These are phyloP conservation scores for Threskiornis aethiopicus DNA, from an alignment of 2,797 vertebrate species.

Conservation along the genomic window DNA sequence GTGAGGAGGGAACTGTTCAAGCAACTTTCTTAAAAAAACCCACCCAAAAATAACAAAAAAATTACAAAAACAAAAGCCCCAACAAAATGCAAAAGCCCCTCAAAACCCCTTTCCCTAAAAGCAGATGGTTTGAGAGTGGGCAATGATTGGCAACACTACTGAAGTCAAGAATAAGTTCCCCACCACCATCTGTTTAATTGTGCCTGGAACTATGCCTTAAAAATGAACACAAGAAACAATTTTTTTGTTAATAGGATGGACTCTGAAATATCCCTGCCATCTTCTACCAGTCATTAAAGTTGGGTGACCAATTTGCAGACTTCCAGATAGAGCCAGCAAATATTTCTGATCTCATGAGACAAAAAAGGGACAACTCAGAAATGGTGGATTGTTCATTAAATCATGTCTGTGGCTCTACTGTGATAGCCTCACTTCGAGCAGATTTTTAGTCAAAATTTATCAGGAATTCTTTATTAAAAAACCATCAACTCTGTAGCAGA, in stretches of 20 bases:
- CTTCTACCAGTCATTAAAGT: background rate
- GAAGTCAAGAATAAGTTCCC: background rate
- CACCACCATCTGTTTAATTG: background rate
- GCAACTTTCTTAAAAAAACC: background rate
- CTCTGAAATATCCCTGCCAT: background rate
- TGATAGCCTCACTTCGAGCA: background rate
- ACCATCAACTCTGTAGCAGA: background rate
- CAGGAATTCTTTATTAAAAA: background rate
- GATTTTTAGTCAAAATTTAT: background rate
- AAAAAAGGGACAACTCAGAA: background rate
- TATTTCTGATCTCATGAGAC: background rate
- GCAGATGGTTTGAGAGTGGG: background rate
- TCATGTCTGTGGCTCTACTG: background rate
- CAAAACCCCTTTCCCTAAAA: background rate
- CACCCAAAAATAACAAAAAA: background rate
- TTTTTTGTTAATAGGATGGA: background rate
- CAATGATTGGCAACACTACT: background rate
- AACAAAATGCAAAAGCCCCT: background rate
- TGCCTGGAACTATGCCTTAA: background rate
- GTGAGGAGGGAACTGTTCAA: background rate
- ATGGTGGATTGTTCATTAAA: background rate
- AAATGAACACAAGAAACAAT: background rate
- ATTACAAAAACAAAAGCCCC: background rate
- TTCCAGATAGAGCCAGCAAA: background rate
- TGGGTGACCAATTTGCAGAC: background rate